Evolutionary conservation across 1,140 invertebrate species (phyloP), one percentile per base, ranked within the genome.

Genomic region (Aphelenchoides fujianensis): DNA sequence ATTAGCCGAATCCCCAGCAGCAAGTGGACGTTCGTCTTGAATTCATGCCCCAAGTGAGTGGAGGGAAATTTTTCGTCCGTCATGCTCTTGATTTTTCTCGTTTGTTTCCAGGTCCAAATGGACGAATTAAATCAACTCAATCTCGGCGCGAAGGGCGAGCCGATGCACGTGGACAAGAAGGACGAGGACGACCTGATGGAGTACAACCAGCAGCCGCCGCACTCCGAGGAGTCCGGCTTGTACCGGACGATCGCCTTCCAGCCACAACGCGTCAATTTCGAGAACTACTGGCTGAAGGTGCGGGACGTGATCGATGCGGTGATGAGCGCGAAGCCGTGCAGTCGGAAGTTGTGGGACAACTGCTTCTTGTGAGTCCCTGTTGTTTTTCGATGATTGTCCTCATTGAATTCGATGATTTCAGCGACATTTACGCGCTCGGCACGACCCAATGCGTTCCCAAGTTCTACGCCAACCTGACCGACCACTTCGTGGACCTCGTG

Each of bases 301-400:
- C 0, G 53, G 63, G 32, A 12, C 31, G 32, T 66, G 16, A 12
- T 66, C 0, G 12, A 36, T 1, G 1, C n/a, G 12, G 63, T 66
- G n/a, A 66, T 66, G 63, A 66, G n/a, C 53, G 19, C 31, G n/a
- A 1, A 66, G 3, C 27, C 36, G 2, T 12, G 31, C 3, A 37
- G 12, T 35, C 16, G 36, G 16, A 37, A 34, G 30, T 16, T 32
- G 16, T 66, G 63, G 63, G 36, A 37, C 36, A 30, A 66, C 3
- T 32, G 32, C 36, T 66, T 66, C 32, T 66, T 66, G 63, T 66
- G 31, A 66, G 63, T 66, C n/a, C 28, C n/a, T 61, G 2, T 2
- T 41, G n/a, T n/a, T n/a, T n/a, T n/a, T 61, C 36, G n/a, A 2
- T 61, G 1, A 28, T 66, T 32, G 9, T 66, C 12, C 1, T 19